Conservation (phyloP, 2,888 invertebrate genomes). For the Tenthredo scrophulariae region DNA sequence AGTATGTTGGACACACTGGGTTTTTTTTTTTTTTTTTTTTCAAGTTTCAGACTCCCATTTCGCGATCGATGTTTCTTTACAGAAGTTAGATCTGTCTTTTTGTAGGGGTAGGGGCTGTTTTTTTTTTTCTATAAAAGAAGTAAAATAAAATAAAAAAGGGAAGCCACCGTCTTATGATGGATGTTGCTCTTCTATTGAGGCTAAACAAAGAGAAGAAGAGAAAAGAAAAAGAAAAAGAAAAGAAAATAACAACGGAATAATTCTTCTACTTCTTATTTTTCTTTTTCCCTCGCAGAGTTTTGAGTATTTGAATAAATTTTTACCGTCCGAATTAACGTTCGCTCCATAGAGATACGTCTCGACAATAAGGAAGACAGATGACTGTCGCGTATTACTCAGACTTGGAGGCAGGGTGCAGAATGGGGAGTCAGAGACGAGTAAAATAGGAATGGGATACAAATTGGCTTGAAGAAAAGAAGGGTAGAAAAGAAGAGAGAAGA, state of each 20-base stretch:
- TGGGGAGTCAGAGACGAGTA: neutral
- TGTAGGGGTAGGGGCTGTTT: neutral
- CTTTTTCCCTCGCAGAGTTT: neutral
- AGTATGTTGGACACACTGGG: neutral
- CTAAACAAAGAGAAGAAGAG: neutral
- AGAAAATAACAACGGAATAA: neutral
- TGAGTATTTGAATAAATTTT: neutral
- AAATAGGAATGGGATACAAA: conserved; percentile 5
- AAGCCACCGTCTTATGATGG: neutral
- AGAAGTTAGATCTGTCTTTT: neutral
- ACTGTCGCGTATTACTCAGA: conserved; percentile 40
- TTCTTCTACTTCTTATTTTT: neutral
- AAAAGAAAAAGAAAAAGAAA: neutral
- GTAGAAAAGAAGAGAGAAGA: neutral
- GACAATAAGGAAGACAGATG: conserved; percentile 42
- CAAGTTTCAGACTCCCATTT: neutral
- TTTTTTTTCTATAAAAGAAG: neutral
- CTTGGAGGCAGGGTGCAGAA: neutral
- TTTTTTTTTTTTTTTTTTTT: too few species aligned
- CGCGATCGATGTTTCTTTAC: neutral
- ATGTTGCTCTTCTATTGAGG: neutral
- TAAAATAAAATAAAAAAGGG: neutral
- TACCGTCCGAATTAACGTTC: neutral
- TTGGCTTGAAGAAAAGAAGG: neutral
- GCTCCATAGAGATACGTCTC: neutral